These are phyloP conservation scores for Folsomia candida DNA, from an alignment of 2,888 invertebrate genomes.

Conservation along the genomic window DNA sequence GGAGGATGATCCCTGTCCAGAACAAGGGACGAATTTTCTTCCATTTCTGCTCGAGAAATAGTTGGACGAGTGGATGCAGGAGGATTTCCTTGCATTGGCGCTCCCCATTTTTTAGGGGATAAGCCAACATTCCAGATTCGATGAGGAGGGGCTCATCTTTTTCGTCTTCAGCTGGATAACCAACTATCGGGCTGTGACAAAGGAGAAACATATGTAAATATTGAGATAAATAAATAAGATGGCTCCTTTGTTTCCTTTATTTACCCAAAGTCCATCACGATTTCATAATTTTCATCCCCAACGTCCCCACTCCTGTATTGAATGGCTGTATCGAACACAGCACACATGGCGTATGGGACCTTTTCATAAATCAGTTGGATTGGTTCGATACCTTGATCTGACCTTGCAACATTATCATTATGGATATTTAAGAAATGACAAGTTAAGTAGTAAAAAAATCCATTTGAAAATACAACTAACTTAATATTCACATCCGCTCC, in stretches of 20 bases:
- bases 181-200: conserved; percentile 31
- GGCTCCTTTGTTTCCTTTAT: no score
- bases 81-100: conserved; percentile 29
- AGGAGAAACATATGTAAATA: background rate
- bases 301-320: conserved; percentile 25
- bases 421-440: background rate
- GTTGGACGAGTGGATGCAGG: conserved; percentile 37
- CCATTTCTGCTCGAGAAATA: conserved; percentile 38
- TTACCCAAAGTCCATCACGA: conserved; percentile 38
- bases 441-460: no score
- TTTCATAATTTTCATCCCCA: conserved; percentile 27
- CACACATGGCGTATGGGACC: conserved; percentile 32
- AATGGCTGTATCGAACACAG: conserved; percentile 28
- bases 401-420: conserved; percentile 16
- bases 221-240: background rate
- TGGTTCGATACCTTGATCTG: conserved; percentile 24
- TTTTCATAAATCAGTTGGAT: conserved; percentile 34
- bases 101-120: conserved; percentile 27
- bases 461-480: no score
- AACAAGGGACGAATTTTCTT: conserved; percentile 31
- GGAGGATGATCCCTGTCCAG: conserved; percentile 29
- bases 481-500: conserved; percentile 38
- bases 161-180: conserved; percentile 13
- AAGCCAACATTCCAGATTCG: conserved; percentile 34
- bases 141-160: background rate